Evolutionary conservation across 2,888 invertebrate species (phyloP), one percentile per base, ranked within the genome.

Genomic region (Melipona beecheii): DNA sequence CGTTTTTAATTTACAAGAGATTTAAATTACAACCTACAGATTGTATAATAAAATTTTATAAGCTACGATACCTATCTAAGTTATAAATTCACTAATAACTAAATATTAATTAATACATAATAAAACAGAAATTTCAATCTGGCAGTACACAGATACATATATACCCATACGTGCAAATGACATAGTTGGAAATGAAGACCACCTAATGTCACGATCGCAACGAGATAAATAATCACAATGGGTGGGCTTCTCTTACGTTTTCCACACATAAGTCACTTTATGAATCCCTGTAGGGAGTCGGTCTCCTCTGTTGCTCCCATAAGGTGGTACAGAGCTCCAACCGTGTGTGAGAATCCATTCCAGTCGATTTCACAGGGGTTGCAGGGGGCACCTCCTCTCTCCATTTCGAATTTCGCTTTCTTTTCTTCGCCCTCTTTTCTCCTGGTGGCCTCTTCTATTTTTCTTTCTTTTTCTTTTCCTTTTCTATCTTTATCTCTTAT

Each of bases 271-370:
- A 83, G 85, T 86, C 81, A 81, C 86, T 84, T 84, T 71, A 72
- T 79, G 86, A 80, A 72, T 77, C 75, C 86, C 89, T 75, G 83
- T 79, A 84, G 86, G 90, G 90, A 86, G 89, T 72, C 87, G 77
- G 72, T 78, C 76, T 78, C 89, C 86, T 89, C 89, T 85, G 89
- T 90, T 87, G 89, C 86, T 86, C 86, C 88, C 90, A 91, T 89
- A 93, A 91, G 92, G 94, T 92, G 93, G 92, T 86, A 93, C 92
- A 89, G 93, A 91, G 87, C 92, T 93, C 93, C 93, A 92, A 68
- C 93, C 91, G 92, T 89, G 93, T 93, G 93, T 93, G 93, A 93
- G 93, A 93, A 93, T 93, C 92, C 91, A 93, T 93, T 93, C 93
- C 93, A 87, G 88, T 86, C 91, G 92, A 93, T 92, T 93, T 93